Percentiles rank a stretch among this genome's conserved stretches.
Evolutionary conservation across 2,113 vertebrate genomes (phyloP).

Genomic region (Gavialis gangeticus): DNA sequence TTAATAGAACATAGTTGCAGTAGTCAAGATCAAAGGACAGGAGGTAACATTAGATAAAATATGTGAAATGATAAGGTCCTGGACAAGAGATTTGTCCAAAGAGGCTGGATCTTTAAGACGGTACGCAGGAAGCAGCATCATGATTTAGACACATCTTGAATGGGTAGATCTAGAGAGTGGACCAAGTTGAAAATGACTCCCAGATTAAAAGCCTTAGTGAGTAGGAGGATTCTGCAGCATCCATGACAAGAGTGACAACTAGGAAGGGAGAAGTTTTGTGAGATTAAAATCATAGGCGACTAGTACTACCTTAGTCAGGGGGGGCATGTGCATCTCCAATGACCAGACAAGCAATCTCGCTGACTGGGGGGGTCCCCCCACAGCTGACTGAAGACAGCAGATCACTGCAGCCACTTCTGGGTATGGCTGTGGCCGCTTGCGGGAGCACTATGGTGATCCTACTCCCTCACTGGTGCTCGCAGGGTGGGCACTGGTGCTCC

Average conservation of each 20-base stretch:
- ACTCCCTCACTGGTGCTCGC: too few species aligned
- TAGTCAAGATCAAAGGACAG: rapidly evolving
- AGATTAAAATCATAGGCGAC: not conserved
- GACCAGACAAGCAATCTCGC: too few species aligned
- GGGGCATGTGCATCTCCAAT: too few species aligned
- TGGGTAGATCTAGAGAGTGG: not conserved
- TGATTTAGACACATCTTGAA: not conserved
- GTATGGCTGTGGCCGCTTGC: too few species aligned
- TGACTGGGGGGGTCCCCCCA: too few species aligned
- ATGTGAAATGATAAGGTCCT: constrained; percentile 5
- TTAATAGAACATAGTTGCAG: not conserved
- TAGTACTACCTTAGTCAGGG: too few species aligned
- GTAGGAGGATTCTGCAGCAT: not conserved
- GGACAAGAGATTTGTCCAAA: not conserved
- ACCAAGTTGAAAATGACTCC: not conserved
- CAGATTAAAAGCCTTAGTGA: not conserved
- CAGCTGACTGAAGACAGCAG: too few species aligned
- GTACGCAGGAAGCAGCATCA: not conserved
- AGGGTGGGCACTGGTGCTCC: too few species aligned
- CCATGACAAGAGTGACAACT: not conserved
- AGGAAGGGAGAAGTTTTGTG: not conserved
- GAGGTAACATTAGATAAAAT: not conserved
- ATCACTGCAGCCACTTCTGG: too few species aligned
- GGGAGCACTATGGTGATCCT: too few species aligned
- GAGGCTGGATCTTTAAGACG: not conserved